phyloP scores from a whole-genome alignment of 2,888 invertebrate species.

The Diarsia brunnea region DNA sequence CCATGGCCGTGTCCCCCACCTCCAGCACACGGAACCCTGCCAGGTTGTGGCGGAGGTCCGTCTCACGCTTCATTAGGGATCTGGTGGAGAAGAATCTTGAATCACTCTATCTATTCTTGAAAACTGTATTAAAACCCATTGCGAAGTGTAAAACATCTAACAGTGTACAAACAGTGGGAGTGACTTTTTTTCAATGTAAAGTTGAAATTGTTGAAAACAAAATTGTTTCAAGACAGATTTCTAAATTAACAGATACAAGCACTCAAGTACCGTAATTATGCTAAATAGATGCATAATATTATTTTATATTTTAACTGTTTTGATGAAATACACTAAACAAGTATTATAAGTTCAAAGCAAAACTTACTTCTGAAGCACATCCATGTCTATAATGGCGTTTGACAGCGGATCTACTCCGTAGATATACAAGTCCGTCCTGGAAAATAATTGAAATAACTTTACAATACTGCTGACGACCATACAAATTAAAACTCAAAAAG shows the following conservation, averaged over 20 bases:
- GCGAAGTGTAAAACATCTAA: too few relatives aligned
- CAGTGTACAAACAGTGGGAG: too few relatives aligned
- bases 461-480: neutral
- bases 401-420: slow-evolving; percentile 96
- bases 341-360: neutral
- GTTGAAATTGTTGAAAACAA: too few relatives aligned
- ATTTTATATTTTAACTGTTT: too few relatives aligned
- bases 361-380: slow-evolving; percentile 94
- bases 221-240: too few relatives aligned
- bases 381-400: slow-evolving; percentile 95
- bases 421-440: slow-evolving; percentile 96
- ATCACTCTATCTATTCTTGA: too few relatives aligned
- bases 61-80: slow-evolving; percentile 91
- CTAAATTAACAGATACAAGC: too few relatives aligned
- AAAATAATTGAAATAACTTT: slow-evolving; percentile 70
- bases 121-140: too few relatives aligned
- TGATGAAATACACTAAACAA: neutral
- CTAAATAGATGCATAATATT: too few relatives aligned
- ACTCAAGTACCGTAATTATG: too few relatives aligned
- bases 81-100: slow-evolving; percentile 84
- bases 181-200: too few relatives aligned
- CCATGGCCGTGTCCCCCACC: slow-evolving; percentile 88
- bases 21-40: slow-evolving; percentile 93
- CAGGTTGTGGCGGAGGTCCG: slow-evolving; percentile 91
- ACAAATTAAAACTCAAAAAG: neutral